Evolutionary conservation across 2,797 vertebrate species (phyloP).

Genomic region (Spizella passerina): DNA sequence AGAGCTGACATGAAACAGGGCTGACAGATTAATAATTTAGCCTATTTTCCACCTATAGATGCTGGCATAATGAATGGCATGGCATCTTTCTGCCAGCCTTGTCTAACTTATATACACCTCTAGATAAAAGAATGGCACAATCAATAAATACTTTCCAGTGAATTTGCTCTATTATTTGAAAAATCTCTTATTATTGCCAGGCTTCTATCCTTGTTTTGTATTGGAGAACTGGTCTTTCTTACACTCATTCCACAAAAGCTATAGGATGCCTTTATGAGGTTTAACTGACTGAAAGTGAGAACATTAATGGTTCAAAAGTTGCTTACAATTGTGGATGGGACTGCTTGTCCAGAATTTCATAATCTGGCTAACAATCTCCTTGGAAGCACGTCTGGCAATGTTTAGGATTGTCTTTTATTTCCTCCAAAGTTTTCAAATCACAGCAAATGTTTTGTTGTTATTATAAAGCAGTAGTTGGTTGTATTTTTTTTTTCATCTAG

Average conservation of each 20-base stretch:
- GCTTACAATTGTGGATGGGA: neutral
- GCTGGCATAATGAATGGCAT: neutral
- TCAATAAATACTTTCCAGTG: neutral
- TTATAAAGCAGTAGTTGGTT: neutral
- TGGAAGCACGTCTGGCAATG: neutral
- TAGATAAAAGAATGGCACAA: neutral
- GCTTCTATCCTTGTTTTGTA: neutral
- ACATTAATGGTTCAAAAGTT: neutral
- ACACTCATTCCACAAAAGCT: neutral
- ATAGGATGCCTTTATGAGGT: neutral
- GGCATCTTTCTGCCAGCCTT: neutral
- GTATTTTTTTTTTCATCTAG: neutral
- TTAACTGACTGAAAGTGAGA: neutral
- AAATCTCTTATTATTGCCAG: neutral
- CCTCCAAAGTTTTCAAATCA: neutral
- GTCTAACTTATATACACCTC: neutral
- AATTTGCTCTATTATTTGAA: neutral
- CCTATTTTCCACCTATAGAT: neutral
- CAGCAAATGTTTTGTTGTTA: neutral
- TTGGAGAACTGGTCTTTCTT: neutral
- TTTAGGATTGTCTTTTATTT: neutral
- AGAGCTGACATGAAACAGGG: neutral
- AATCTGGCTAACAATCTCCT: neutral
- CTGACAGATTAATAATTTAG: neutral
- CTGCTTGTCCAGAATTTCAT: neutral